phyloP scores from a whole-genome alignment of 2,888 invertebrate species.

The Eupithecia tripunctaria region DNA sequence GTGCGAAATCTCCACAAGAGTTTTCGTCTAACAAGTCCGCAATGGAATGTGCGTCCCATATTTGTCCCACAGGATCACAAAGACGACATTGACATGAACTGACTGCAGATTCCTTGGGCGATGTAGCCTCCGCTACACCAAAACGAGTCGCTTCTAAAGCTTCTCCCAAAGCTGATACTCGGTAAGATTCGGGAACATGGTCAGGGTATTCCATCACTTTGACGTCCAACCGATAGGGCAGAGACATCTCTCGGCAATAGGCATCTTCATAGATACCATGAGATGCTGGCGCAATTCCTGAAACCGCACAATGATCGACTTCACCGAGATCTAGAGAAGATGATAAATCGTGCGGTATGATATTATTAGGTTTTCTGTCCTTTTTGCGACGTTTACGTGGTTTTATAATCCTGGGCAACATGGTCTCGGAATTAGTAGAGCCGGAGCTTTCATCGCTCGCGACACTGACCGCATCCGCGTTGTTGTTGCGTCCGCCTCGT shows the following conservation, averaged over 20 bases:
- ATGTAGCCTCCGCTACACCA: conserved; percentile 74
- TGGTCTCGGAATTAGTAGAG: conserved; percentile 87
- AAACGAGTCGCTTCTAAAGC: conserved; percentile 79
- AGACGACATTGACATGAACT: conserved; percentile 89
- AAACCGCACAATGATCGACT: conserved; percentile 76
- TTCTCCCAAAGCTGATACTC: conserved; percentile 82
- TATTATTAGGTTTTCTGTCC: conserved; percentile 90
- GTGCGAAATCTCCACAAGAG: conserved; percentile 78
- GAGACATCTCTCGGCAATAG: conserved; percentile 79
- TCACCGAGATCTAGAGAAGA: conserved; percentile 74
- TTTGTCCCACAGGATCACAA: conserved; percentile 89
- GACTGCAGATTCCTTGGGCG: conserved; percentile 77
- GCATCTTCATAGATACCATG: conserved; percentile 79
- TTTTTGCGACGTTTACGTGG: conserved; percentile 95
- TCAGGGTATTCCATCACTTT: conserved; percentile 78
- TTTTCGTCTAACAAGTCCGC: conserved; percentile 79
- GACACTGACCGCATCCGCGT: conserved; percentile 88
- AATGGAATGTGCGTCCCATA: conserved; percentile 89
- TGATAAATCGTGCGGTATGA: conserved; percentile 76
- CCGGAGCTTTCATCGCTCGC: conserved; percentile 91
- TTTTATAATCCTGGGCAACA: conserved; percentile 94
- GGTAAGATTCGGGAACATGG: conserved; percentile 71
- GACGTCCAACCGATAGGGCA: conserved; percentile 77
- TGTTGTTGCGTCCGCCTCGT: conserved; percentile 78
- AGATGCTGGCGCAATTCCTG: conserved; percentile 61